Conservation (phyloP, 2,797 vertebrate genomes). For the Hydrophis major region DNA sequence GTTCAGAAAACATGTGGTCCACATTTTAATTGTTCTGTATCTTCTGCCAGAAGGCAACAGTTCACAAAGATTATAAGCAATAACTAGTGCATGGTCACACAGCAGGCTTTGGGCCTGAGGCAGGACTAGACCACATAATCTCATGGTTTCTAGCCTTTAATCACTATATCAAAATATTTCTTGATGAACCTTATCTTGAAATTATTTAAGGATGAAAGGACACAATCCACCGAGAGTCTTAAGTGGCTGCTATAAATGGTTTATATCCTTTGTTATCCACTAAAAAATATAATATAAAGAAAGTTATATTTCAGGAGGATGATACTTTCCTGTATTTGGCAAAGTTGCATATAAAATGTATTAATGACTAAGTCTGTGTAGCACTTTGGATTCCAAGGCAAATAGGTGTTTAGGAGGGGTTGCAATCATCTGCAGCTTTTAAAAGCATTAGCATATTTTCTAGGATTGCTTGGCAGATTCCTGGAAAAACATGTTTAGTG, state of each 20-base stretch:
- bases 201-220: neutral
- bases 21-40: too few relatives aligned
- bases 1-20: too few relatives aligned
- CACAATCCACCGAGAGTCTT: neutral
- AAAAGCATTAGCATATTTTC: neutral
- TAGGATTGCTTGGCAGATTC: neutral
- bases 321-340: neutral
- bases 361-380: neutral
- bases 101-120: neutral
- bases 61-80: too few relatives aligned
- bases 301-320: neutral
- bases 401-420: neutral
- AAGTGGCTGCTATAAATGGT: neutral
- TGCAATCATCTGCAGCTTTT: neutral
- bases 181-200: neutral
- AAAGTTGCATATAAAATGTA: neutral
- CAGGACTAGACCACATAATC: neutral
- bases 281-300: neutral
- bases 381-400: neutral
- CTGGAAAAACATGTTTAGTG: neutral
- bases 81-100: neutral
- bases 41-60: too few relatives aligned
- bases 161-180: neutral
- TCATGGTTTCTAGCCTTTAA: neutral
- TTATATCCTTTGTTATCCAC: neutral